phyloP scores from a whole-genome alignment of 2,113 vertebrate genomes.

The Callithrix jacchus region DNA sequence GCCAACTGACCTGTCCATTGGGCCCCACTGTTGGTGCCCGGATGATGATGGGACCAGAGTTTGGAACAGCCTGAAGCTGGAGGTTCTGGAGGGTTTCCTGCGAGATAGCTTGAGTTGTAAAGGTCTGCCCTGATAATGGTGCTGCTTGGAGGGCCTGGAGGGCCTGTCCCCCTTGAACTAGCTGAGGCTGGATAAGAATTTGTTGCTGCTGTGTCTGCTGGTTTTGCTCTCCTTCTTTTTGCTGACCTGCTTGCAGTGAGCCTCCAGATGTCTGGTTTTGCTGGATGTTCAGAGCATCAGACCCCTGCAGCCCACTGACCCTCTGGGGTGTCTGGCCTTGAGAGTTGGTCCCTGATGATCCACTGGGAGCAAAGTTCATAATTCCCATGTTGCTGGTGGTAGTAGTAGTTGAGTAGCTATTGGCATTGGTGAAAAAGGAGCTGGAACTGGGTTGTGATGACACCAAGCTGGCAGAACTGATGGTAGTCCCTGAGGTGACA shows the following conservation, averaged over 20 bases:
- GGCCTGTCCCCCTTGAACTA: slow-evolving; percentile 90
- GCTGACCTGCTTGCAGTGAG: slow-evolving; percentile 81
- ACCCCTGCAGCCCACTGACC: slow-evolving; percentile 79
- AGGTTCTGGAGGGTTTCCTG: slow-evolving; percentile 96
- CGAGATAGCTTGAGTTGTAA: slow-evolving; percentile 92
- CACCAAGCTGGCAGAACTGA: slow-evolving; percentile 79
- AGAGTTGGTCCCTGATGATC: slow-evolving; percentile 80
- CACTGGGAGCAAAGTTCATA: slow-evolving; percentile 84
- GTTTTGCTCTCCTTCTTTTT: slow-evolving; percentile 85
- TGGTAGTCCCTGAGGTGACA: slow-evolving; percentile 79
- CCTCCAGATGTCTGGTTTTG: slow-evolving; percentile 82
- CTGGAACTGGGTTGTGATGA: slow-evolving; percentile 81
- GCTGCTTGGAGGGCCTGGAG: slow-evolving; percentile 92
- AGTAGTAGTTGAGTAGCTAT: slow-evolving; percentile 84
- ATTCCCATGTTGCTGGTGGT: slow-evolving; percentile 85
- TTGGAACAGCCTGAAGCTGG: slow-evolving; percentile 93
- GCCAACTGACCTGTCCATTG: slow-evolving; percentile 97
- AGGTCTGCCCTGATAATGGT: slow-evolving; percentile 89
- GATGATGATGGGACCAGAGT: slow-evolving; percentile 93
- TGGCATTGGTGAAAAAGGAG: slow-evolving; percentile 87
- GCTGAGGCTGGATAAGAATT: slow-evolving; percentile 88
- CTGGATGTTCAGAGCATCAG: slow-evolving; percentile 81
- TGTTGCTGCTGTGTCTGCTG: slow-evolving; percentile 91
- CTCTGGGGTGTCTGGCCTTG: slow-evolving; percentile 84
- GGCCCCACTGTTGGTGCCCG: slow-evolving; percentile 93